Percentiles rank a stretch among this genome's conserved stretches.
Evolutionary conservation across 2,888 invertebrate genomes (phyloP).

Genomic region (Dryococelus australis): DNA sequence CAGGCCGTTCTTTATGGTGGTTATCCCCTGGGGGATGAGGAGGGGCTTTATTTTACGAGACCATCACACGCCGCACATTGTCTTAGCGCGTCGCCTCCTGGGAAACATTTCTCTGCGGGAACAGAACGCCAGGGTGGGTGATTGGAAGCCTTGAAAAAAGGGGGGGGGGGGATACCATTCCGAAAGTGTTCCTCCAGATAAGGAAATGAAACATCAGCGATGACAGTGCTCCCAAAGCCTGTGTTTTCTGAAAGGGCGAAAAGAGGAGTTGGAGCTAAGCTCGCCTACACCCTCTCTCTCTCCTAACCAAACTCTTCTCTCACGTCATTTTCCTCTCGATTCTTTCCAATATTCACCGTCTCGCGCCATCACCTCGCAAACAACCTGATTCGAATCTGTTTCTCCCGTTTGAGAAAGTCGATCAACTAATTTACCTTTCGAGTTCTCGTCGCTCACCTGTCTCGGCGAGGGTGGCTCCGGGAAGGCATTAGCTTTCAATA

Average conservation of each 20-base stretch:
- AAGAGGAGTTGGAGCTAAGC: neutral
- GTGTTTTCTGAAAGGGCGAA: neutral
- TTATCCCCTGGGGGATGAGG: neutral
- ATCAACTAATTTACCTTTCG: neutral
- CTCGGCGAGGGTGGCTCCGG: neutral
- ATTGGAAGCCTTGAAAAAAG: too few relatives aligned
- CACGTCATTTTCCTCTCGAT: slow-evolving; percentile 19
- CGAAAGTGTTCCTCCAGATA: slow-evolving; percentile 2
- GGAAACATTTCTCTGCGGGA: too few relatives aligned
- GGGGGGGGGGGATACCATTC: too few relatives aligned
- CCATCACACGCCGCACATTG: neutral
- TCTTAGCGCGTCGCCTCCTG: neutral
- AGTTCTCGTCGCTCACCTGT: neutral
- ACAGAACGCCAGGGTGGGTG: too few relatives aligned
- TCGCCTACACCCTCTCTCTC: neutral
- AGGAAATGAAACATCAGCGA: slow-evolving; percentile 34
- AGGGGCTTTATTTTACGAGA: neutral
- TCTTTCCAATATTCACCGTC: slow-evolving; percentile 22
- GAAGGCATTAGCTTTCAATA: neutral
- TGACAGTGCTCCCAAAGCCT: slow-evolving; percentile 29
- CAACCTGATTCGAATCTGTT: neutral
- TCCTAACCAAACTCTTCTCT: neutral
- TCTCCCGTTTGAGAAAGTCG: neutral
- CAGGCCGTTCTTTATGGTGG: neutral
- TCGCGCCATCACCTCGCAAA: neutral